Evolutionary conservation across 30 jellyfish, hydroid and myxozoan species (phyloP), one percentile per base, ranked within the genome.

Genomic region (Sanderia malayensis): DNA sequence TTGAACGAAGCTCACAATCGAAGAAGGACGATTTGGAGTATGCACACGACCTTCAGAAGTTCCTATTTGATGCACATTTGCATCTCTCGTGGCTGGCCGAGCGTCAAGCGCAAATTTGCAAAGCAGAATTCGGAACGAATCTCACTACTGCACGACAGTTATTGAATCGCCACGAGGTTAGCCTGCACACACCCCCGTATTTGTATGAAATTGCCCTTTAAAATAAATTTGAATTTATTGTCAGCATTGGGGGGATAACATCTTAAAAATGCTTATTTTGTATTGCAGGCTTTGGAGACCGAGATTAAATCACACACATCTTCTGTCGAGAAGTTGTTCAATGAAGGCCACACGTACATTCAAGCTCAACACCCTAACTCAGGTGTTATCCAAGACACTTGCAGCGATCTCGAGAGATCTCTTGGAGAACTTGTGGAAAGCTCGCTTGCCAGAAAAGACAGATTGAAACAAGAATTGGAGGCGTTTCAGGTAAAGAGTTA

Each of bases 401-500:
- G 72, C 37, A 71, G 55, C 19, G 27, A 63, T 0, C 25, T 82
- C 58, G 44, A 61, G 55, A 58, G 22, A 13, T 46, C 75, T 7
- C 74, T 71, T 25, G 15, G 22, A 4, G 13, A 47, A 20, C 45
- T 82, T 32, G 67, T 34, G 26, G 53, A 61, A 13, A 62, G 44
- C 11, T 63, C 75, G 2, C 21, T 26, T 41, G 80, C 68, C 0
- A 71, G 94, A 37, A 72, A 49, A 55, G 31, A 46, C 30, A 62
- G 61, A 15, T 58, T 82, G 44, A 69, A 59, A 4, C 74, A 58
- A 31, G 84, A 58, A 3, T 27, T 46, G 17, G 80, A 82, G 0
- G 76, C 84, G 15, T 82, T 67, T 28, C 94, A 82, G 94, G 94
- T 82, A 24, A n/a, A 57, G n/a, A n/a, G n/a, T n/a, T n/a, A n/a